These are phyloP conservation scores for Chamaea fasciata DNA, from an alignment of 2,113 vertebrate genomes.

Conservation along the genomic window DNA sequence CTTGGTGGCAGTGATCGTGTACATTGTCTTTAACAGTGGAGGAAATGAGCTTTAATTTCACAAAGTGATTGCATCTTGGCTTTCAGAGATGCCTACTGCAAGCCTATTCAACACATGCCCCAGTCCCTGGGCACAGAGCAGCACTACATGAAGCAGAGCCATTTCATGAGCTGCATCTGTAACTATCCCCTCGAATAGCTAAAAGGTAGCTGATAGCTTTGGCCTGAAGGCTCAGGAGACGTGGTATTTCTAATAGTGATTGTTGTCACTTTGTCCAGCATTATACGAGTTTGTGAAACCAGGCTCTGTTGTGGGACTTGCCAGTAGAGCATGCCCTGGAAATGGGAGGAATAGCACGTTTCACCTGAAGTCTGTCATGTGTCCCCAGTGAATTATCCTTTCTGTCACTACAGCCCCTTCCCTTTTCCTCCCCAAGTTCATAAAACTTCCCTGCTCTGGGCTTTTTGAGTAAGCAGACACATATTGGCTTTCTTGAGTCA, in stretches of 20 bases:
- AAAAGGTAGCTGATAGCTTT: not conserved
- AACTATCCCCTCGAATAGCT: not conserved
- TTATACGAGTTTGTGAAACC: not conserved
- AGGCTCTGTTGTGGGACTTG: not conserved
- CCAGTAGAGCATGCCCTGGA: not conserved
- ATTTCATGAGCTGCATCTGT: not conserved
- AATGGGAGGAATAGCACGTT: not conserved
- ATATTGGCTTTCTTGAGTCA: not conserved
- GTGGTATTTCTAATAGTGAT: fast-evolving
- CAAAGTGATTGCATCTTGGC: slow-evolving; percentile 48
- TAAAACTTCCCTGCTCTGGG: not conserved
- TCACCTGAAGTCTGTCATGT: not conserved
- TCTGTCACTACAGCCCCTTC: not conserved
- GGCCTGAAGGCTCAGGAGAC: not conserved
- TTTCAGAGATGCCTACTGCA: slow-evolving; percentile 10
- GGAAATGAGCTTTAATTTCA: slow-evolving; percentile 51
- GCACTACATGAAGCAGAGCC: not conserved
- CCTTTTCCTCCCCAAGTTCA: not conserved
- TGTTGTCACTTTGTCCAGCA: not conserved
- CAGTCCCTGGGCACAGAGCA: not conserved
- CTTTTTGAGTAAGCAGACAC: not conserved
- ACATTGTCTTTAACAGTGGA: slow-evolving; percentile 38
- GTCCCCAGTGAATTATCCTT: not conserved
- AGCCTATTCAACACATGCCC: not conserved
- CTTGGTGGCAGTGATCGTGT: not conserved